Percentiles rank a stretch among this genome's conserved stretches.
Evolutionary conservation across 92 coral and sea anemone genomes (phyloP).

Genomic region (Zoanthus sansibaricus): DNA sequence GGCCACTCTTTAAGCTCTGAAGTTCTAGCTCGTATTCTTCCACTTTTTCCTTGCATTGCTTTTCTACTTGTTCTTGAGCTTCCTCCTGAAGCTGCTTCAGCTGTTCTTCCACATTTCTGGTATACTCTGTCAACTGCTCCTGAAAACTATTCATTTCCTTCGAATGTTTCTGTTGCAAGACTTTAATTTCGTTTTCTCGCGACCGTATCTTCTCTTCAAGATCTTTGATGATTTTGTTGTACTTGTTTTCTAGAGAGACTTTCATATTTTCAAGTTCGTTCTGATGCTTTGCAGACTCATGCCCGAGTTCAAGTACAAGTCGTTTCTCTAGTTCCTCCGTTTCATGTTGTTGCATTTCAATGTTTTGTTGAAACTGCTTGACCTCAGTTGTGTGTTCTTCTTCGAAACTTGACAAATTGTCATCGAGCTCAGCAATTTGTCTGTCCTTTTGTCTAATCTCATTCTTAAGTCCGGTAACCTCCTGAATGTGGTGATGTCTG

Average conservation of each 20-base stretch:
- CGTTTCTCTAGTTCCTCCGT: slow-evolving; percentile 87
- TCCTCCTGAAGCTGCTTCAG: slow-evolving; percentile 56
- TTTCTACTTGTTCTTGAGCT: slow-evolving; percentile 63
- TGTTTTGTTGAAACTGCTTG: slow-evolving; percentile 64
- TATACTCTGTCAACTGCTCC: slow-evolving; percentile 71
- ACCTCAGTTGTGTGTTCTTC: slow-evolving; percentile 86
- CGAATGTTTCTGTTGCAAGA: slow-evolving; percentile 64
- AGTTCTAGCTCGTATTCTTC: slow-evolving; percentile 62
- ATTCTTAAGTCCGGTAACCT: slow-evolving; percentile 60
- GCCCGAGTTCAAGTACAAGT: slow-evolving; percentile 82
- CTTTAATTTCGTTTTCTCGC: slow-evolving; percentile 63
- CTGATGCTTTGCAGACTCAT: slow-evolving; percentile 79
- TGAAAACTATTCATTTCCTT: slow-evolving; percentile 75
- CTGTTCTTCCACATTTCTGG: slow-evolving; percentile 76
- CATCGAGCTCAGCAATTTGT: slow-evolving; percentile 80
- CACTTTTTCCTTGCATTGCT: slow-evolving; percentile 35
- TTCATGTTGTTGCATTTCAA: slow-evolving; percentile 79
- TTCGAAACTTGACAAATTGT: slow-evolving; percentile 85
- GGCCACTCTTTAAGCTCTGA: slow-evolving; percentile 47
- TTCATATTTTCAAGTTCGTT: slow-evolving; percentile 65
- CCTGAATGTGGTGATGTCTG: slow-evolving; percentile 44
- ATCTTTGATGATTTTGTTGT: slow-evolving; percentile 44
- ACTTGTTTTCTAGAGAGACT: slow-evolving; percentile 51
- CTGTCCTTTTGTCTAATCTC: slow-evolving; percentile 71
- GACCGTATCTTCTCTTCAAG: slow-evolving; percentile 63